Evolutionary conservation across 2,113 vertebrate genomes (phyloP).

Genomic region (Benitochromis conjunctus): DNA sequence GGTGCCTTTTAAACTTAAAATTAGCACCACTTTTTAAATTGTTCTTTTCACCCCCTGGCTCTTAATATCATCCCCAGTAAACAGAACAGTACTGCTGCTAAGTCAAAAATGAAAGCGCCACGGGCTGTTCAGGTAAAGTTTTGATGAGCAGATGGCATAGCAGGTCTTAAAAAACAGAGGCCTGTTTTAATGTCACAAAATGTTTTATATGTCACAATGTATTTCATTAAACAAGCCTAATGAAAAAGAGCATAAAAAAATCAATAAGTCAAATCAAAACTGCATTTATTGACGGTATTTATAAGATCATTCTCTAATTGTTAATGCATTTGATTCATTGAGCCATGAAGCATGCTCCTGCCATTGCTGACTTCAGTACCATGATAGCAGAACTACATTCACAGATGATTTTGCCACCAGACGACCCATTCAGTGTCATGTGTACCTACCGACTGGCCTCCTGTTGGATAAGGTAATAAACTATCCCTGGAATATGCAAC

Average conservation of each 20-base stretch:
- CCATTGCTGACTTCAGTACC: background rate
- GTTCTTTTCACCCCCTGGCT: constrained; percentile 5
- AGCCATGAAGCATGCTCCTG: background rate
- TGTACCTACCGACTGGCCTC: background rate
- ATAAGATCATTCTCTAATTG: background rate
- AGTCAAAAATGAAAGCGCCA: constrained; percentile 13
- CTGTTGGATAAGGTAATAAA: background rate
- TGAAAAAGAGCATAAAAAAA: background rate
- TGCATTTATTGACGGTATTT: background rate
- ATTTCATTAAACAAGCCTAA: background rate
- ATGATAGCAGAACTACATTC: background rate
- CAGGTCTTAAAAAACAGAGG: background rate
- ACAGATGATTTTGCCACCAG: background rate
- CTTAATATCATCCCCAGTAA: constrained; percentile 8
- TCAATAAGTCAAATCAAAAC: background rate
- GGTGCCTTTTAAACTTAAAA: constrained; percentile 7
- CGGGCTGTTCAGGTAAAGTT: constrained; percentile 4
- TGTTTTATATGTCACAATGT: background rate
- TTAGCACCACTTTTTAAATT: constrained; percentile 12
- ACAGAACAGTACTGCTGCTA: background rate
- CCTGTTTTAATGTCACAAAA: background rate
- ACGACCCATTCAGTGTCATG: background rate
- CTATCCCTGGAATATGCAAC: background rate
- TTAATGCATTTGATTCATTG: background rate
- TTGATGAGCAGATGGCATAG: background rate